Evolutionary conservation across 23 tunicate genomes (phyloP).

Genomic region (Oikopleura vanhoeffeni): DNA sequence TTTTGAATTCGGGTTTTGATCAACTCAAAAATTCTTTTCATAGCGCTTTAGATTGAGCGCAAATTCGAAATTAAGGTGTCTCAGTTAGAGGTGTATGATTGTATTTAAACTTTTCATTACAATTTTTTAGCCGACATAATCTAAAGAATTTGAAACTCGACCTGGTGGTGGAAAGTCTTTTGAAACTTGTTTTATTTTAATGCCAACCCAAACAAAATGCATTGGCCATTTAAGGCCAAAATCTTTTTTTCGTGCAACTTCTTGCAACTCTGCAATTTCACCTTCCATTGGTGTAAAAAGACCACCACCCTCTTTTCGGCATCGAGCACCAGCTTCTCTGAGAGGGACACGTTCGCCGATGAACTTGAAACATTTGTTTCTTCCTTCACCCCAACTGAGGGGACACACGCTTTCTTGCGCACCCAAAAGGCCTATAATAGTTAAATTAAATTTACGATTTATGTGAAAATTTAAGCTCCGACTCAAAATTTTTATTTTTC

Average conservation of each 20-base stretch:
- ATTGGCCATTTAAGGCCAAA: background rate
- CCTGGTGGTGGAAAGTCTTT: too few species aligned
- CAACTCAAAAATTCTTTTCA: too few species aligned
- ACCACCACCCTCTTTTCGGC: background rate
- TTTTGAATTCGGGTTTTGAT: too few species aligned
- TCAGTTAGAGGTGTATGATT: too few species aligned
- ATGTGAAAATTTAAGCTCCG: too few species aligned
- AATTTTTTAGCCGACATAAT: too few species aligned
- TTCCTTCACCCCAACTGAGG: background rate
- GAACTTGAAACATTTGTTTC: background rate
- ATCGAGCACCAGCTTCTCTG: background rate
- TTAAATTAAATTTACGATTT: too few species aligned
- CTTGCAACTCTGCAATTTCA: background rate
- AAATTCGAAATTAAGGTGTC: too few species aligned
- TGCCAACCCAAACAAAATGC: background rate
- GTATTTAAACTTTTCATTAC: too few species aligned
- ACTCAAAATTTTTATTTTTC: too few species aligned
- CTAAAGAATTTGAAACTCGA: too few species aligned
- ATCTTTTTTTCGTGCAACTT: background rate
- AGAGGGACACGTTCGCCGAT: background rate
- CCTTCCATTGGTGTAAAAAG: background rate
- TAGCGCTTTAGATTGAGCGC: too few species aligned
- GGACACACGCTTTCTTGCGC: background rate
- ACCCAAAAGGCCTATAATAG: background rate
- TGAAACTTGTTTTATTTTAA: background rate